Conservation (phyloP, 2,888 invertebrate genomes). For the Drosophila tanythrix region DNA sequence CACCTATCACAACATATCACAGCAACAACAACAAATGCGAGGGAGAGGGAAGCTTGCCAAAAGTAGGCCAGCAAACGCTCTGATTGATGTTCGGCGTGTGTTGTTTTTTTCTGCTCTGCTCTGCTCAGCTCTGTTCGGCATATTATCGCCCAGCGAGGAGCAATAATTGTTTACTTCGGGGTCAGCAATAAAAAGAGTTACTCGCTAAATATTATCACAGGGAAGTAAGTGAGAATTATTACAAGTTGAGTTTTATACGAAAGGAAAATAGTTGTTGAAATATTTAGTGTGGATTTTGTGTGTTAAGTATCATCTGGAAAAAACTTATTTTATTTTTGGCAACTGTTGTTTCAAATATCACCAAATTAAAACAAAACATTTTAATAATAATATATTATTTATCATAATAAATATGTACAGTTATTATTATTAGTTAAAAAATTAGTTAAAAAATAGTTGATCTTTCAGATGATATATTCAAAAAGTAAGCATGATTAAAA, state of each 20-base stretch:
- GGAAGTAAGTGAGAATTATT: not conserved
- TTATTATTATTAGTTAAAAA: not conserved
- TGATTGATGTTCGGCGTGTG: conserved; percentile 16
- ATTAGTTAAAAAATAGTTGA: not conserved
- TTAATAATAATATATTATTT: too few relatives aligned
- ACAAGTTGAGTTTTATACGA: not conserved
- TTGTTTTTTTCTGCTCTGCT: conserved; percentile 12
- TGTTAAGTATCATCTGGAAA: not conserved
- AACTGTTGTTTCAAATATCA: not conserved
- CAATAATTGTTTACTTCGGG: conserved; percentile 22
- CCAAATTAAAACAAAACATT: not conserved
- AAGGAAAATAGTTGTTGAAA: not conserved
- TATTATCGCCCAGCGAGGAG: conserved; percentile 10
- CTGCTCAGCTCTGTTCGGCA: conserved; percentile 15
- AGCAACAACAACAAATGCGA: not conserved
- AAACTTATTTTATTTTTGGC: not conserved
- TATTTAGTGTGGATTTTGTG: not conserved
- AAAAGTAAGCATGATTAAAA: not conserved
- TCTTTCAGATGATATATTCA: not conserved
- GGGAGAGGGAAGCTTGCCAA: not conserved
- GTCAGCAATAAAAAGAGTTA: not conserved
- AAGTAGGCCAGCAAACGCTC: not conserved
- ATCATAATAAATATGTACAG: too few relatives aligned
- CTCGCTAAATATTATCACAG: conserved; percentile 2
- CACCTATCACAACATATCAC: conserved; percentile 45